Conservation (phyloP, 2,113 vertebrate species). For the Rallus limicola region DNA sequence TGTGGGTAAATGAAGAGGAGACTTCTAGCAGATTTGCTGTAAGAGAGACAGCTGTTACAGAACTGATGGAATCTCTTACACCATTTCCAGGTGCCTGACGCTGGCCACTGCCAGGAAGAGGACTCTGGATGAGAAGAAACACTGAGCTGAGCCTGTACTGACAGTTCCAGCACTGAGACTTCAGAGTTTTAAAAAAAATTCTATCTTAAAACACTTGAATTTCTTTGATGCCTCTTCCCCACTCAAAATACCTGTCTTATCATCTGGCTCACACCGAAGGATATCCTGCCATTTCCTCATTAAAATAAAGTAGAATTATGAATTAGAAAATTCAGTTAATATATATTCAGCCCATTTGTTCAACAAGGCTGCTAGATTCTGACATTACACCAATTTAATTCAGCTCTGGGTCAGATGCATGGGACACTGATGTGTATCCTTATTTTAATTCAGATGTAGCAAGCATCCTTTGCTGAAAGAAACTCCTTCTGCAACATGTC, state of each 20-base stretch:
- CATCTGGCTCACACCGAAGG: not conserved
- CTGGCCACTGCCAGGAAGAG: not conserved
- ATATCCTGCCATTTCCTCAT: not conserved
- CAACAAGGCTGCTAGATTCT: not conserved
- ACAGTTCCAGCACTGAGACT: not conserved
- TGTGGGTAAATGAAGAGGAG: not conserved
- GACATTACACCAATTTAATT: not conserved
- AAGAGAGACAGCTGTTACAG: not conserved
- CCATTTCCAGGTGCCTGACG: not conserved
- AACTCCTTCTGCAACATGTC: constrained; percentile 64
- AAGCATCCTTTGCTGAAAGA: constrained; percentile 40
- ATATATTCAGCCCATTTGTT: not conserved
- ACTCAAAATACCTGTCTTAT: not conserved
- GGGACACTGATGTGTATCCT: not conserved
- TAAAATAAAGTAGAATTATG: constrained; percentile 10
- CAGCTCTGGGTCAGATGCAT: not conserved
- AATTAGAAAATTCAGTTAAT: not conserved
- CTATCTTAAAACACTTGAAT: not conserved
- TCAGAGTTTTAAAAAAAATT: not conserved
- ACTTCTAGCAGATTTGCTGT: not conserved
- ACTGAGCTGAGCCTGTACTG: not conserved
- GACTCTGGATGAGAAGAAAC: not conserved
- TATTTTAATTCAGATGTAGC: constrained; percentile 19
- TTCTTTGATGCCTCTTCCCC: not conserved
- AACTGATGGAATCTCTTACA: not conserved